These are phyloP conservation scores for Parnassius glacialis DNA, from an alignment of 2,888 invertebrate species.

Conservation along the genomic window DNA sequence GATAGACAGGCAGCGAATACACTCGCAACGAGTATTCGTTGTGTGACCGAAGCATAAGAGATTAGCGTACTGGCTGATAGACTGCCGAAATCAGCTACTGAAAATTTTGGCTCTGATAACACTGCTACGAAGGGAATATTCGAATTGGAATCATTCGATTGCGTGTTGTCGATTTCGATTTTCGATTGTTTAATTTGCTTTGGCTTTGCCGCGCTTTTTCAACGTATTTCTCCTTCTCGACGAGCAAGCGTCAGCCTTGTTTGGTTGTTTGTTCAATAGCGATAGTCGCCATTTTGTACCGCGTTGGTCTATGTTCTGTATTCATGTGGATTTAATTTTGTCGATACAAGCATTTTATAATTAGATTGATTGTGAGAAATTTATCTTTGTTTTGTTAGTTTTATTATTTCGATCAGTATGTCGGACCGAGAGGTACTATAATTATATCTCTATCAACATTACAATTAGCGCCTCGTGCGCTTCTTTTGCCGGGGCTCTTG, in stretches of 20 bases:
- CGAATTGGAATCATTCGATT: no score
- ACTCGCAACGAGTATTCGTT: no score
- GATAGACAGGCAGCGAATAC: no score
- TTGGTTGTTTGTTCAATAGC: neutral
- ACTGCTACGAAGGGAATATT: no score
- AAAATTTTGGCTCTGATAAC: no score
- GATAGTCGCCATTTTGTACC: slow-evolving; percentile 39
- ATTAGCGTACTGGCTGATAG: no score
- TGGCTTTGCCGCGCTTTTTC: slow-evolving; percentile 9
- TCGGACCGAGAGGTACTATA: slow-evolving; percentile 77
- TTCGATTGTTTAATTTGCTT: slow-evolving; percentile 12
- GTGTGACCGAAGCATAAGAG: no score
- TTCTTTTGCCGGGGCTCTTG: slow-evolving; percentile 29
- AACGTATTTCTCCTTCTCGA: neutral
- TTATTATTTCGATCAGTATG: slow-evolving; percentile 54
- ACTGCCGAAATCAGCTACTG: no score
- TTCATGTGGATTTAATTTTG: slow-evolving; percentile 48
- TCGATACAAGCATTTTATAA: slow-evolving; percentile 43
- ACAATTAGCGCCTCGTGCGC: slow-evolving; percentile 55
- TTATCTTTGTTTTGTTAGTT: slow-evolving; percentile 48
- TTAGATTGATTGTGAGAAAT: slow-evolving; percentile 59
- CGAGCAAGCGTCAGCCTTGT: neutral
- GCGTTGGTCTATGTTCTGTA: slow-evolving; percentile 46
- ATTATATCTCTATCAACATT: slow-evolving; percentile 46
- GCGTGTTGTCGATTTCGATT: neutral